These are phyloP conservation scores for Baryphthengus martii DNA, from an alignment of 2,113 vertebrate species.

Conservation along the genomic window DNA sequence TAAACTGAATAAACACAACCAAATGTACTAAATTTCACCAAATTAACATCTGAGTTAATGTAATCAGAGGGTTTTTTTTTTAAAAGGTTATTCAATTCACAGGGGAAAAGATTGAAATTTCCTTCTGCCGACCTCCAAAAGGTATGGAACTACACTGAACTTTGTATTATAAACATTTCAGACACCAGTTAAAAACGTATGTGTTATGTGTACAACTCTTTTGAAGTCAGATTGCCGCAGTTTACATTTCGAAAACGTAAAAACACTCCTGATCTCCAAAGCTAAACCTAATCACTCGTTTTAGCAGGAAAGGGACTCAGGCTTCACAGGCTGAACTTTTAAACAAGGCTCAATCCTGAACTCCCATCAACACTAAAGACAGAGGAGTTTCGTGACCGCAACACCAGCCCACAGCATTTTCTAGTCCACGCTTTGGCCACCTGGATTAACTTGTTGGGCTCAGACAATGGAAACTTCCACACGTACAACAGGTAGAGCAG, in stretches of 20 bases:
- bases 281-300: background rate
- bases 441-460: background rate
- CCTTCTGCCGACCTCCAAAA: background rate
- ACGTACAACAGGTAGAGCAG: background rate
- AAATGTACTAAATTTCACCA: background rate
- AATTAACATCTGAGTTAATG: slow-evolving; percentile 13
- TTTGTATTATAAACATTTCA: background rate
- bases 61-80: background rate
- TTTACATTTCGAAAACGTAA: background rate
- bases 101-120: background rate
- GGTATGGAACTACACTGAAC: background rate
- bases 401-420: background rate
- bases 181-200: background rate
- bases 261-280: background rate
- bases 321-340: background rate
- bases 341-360: background rate
- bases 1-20: background rate
- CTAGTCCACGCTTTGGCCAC: background rate
- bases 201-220: background rate
- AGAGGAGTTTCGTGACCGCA: background rate
- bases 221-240: background rate
- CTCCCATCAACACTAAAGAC: background rate
- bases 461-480: background rate
- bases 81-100: background rate
- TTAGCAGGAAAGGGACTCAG: background rate